Conservation (phyloP, 2,797 vertebrate species). For the Delichon dasypus region DNA sequence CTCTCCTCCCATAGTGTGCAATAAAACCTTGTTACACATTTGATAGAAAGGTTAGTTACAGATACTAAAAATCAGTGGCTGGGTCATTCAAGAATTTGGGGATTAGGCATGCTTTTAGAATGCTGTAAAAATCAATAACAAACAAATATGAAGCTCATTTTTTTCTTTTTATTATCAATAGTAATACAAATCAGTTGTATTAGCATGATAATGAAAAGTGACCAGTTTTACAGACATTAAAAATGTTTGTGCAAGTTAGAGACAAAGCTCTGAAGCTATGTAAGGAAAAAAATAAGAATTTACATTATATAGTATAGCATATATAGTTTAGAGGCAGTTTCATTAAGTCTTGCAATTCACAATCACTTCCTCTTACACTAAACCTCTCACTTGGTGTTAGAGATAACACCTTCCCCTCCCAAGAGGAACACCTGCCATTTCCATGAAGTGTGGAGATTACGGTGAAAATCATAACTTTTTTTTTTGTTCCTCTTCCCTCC, state of each 20-base stretch:
- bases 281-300: neutral
- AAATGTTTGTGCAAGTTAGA: conserved; percentile 53
- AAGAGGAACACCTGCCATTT: conserved; percentile 58
- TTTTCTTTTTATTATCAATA: conserved; percentile 70
- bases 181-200: conserved; percentile 68
- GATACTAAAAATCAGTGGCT: neutral
- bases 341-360: conserved; percentile 39
- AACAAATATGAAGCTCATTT: conserved; percentile 3
- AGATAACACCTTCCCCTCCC: conserved; percentile 34
- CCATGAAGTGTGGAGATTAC: conserved; percentile 16
- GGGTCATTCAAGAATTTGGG: neutral
- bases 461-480: conserved; percentile 7
- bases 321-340: conserved; percentile 50
- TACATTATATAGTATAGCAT: conserved; percentile 25
- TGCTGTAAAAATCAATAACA: conserved; percentile 1
- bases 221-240: conserved; percentile 50
- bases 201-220: conserved; percentile 64
- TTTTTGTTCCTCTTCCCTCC: conserved; percentile 18
- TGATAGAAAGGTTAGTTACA: neutral
- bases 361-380: conserved; percentile 36
- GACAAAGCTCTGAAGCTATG: conserved; percentile 39
- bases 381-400: neutral
- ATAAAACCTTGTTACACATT: neutral
- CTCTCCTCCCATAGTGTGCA: neutral
- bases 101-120: neutral